Base-by-base conservation (phyloP, 92 coral and sea anemone species). In the Bergia puertoricense region DNA sequence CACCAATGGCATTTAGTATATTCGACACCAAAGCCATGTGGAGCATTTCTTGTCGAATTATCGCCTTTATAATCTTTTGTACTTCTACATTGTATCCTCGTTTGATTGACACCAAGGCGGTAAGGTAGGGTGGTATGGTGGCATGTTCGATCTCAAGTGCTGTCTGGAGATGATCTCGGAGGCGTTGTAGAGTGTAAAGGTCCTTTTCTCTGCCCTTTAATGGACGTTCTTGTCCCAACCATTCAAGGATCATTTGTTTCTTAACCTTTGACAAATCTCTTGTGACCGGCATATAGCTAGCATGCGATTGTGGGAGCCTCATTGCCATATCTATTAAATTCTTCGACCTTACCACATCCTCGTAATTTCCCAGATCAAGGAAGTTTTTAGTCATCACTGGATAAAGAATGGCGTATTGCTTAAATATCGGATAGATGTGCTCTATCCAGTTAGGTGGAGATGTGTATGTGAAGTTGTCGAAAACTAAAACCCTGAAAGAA, bases 11-110 rank as follows among this genome's bases (percentile, higher is more conserved):
- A 23, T 95, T 95, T 0, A 95, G 85, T 59, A 95, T 86, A 88
- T 95, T 95, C 0, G 96, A 92, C 45, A 93, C 96, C 3, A 91
- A 91, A 1, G 90, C 85, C 96, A 93, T 90, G 44, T 95, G 96
- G 67, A 86, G 80, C 96, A 95, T 95, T 76, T 95, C 94, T 69
- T 93, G 92, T 1, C 81, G 74, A 2, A 95, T 20, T 20, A 95
- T 85, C 0, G 81, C 45, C 56, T 83, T 92, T 8, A 95, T 30
- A 1, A 95, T 85, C 11, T 51, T 89, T 76, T 93, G 80, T 11
- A 92, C 85, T 39, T 90, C 88, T 0, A 18, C 43, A 74, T 93
- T 95, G 37, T 89, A 95, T 79, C 93, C 87, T 11, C 73, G 59
- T 62, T 93, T 93, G 45, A 95, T 88, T 1, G 98, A 85, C 2